Conservation (phyloP, 2,113 vertebrate genomes). For the Anser brachyrhynchus region DNA sequence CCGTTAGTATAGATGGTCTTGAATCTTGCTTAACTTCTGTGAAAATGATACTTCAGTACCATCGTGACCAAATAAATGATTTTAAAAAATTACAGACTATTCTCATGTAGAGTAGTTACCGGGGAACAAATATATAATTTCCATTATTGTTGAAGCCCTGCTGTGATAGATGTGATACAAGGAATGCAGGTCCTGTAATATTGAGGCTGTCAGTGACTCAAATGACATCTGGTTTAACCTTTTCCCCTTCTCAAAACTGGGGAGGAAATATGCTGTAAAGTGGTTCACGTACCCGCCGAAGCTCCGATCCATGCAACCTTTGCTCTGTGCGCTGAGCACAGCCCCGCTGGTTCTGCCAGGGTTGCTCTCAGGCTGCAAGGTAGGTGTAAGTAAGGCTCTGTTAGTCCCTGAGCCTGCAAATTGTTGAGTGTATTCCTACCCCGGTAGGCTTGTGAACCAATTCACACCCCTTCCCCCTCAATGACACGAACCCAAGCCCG, state of each 20-base stretch:
- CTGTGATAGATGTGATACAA: neutral
- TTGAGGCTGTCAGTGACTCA: neutral
- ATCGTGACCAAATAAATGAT: neutral
- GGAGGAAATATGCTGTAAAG: neutral
- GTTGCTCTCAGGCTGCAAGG: neutral
- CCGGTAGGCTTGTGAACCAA: neutral
- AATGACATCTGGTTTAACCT: neutral
- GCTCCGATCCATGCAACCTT: neutral
- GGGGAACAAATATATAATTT: neutral
- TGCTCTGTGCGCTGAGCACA: neutral
- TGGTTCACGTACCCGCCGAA: rapidly evolving
- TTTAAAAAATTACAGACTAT: neutral
- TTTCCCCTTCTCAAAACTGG: rapidly evolving
- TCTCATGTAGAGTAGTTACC: neutral
- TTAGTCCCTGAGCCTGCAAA: neutral
- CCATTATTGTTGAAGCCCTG: neutral
- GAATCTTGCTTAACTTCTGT: neutral
- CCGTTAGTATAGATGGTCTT: neutral
- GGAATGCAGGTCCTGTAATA: neutral
- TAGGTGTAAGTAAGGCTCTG: neutral
- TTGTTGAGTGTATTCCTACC: neutral
- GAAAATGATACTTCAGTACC: neutral
- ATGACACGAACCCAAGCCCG: rapidly evolving
- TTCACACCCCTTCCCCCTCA: neutral
- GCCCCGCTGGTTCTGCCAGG: neutral